Conservation (phyloP, 1,140 invertebrate genomes). For the Drosophila carrolli region DNA sequence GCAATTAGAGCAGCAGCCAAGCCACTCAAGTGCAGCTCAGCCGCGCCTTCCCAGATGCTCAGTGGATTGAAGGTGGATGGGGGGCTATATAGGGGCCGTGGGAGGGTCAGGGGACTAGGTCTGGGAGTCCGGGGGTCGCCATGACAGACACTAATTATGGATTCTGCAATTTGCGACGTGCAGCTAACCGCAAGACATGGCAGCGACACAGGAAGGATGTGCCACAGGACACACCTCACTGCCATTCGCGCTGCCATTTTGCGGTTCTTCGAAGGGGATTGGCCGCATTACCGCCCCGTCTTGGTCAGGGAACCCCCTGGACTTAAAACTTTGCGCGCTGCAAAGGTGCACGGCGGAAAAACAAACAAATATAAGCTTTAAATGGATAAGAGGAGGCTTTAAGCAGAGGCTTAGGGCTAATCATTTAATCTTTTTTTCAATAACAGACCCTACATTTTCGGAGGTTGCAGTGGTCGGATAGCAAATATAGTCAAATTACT, state of each 20-base stretch:
- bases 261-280: conserved; percentile 46
- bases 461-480: too few relatives aligned
- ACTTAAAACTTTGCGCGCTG: conserved; percentile 39
- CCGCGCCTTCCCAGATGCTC: conserved; percentile 39
- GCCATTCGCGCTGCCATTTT: conserved; percentile 62
- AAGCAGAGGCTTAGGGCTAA: too few relatives aligned
- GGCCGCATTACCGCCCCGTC: conserved; percentile 16
- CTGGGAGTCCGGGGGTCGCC: conserved; percentile 42
- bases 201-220: conserved; percentile 40
- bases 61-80: neutral
- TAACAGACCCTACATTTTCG: too few relatives aligned
- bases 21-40: conserved; percentile 73
- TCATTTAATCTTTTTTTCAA: too few relatives aligned
- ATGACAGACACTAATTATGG: conserved; percentile 82
- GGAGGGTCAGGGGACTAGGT: conserved; percentile 17
- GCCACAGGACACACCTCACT: conserved; percentile 65
- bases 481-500: too few relatives aligned
- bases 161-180: conserved; percentile 79
- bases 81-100: neutral
- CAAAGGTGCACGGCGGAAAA: conserved; percentile 2
- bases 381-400: too few relatives aligned
- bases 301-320: conserved; percentile 13
- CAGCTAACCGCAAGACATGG: conserved; percentile 69
- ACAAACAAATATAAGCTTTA: conserved; percentile 5
- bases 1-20: conserved; percentile 73